These are phyloP conservation scores for Paramuricea clavata DNA, from an alignment of 92 coral and sea anemone species.

Conservation along the genomic window DNA sequence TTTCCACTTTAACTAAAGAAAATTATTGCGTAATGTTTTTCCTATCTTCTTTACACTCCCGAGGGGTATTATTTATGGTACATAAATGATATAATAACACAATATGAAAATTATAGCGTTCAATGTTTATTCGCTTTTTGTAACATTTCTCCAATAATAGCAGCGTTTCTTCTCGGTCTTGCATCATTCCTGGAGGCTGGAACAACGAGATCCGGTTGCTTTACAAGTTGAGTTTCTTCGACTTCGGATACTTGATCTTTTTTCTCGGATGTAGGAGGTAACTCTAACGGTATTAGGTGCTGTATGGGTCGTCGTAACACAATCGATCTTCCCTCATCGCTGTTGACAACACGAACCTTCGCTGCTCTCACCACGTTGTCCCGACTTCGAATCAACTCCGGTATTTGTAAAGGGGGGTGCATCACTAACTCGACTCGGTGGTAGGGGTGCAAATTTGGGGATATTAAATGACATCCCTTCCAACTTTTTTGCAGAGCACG, in stretches of 20 bases:
- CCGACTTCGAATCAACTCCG: neutral
- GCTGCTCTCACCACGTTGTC: neutral
- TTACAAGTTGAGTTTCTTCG: too few species aligned
- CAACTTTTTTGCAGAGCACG: neutral
- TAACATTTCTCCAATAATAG: neutral
- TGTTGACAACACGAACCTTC: neutral
- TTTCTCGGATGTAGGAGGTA: neutral
- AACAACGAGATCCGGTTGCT: too few species aligned
- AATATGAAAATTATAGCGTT: neutral
- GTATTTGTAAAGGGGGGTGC: neutral
- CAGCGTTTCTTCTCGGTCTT: too few species aligned
- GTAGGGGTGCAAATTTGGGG: neutral
- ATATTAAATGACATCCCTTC: neutral
- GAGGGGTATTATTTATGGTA: neutral
- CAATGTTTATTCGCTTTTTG: neutral
- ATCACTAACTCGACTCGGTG: conserved; percentile 13
- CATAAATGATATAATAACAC: neutral
- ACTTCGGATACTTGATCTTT: neutral
- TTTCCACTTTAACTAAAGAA: too few species aligned
- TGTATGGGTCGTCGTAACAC: neutral
- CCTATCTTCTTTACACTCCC: neutral
- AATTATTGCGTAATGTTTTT: too few species aligned
- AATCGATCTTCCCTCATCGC: neutral
- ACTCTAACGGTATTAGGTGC: neutral
- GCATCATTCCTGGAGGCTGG: too few species aligned